These are phyloP conservation scores for Ormyrus nitidulus DNA, from an alignment of 2,888 invertebrate genomes.

Conservation along the genomic window DNA sequence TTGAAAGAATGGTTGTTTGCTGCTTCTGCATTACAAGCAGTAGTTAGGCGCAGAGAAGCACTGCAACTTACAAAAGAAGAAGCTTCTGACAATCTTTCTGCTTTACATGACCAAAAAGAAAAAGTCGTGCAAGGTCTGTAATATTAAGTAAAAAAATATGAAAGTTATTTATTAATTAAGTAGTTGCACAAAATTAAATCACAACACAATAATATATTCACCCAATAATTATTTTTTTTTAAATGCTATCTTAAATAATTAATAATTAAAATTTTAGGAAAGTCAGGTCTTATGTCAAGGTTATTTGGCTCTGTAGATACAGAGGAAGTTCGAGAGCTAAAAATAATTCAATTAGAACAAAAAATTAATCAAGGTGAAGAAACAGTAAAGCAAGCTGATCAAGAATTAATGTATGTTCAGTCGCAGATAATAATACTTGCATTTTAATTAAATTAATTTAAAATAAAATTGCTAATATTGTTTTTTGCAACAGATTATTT, in stretches of 20 bases:
- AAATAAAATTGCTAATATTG: background rate
- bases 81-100: slow-evolving; percentile 81
- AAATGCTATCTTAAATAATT: background rate
- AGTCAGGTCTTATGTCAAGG: slow-evolving; percentile 84
- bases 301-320: slow-evolving; percentile 86
- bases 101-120: slow-evolving; percentile 76
- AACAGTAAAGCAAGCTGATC: slow-evolving; percentile 78
- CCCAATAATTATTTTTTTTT: too few species aligned
- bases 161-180: too few species aligned
- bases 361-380: slow-evolving; percentile 81
- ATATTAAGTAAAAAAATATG: background rate
- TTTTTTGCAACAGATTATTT: slow-evolving; percentile 79
- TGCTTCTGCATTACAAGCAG: slow-evolving; percentile 84
- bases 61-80: slow-evolving; percentile 84
- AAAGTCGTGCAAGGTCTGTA: slow-evolving; percentile 74
- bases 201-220: too few species aligned
- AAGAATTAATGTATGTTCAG: slow-evolving; percentile 79
- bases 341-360: slow-evolving; percentile 81
- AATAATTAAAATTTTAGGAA: slow-evolving; percentile 75
- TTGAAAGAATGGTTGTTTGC: slow-evolving; percentile 89
- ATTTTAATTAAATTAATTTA: slow-evolving; percentile 30
- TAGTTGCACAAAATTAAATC: too few species aligned
- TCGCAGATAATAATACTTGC: slow-evolving; percentile 2
- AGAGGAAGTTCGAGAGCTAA: slow-evolving; percentile 84
- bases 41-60: slow-evolving; percentile 85